Conservation (phyloP, 2,113 vertebrate species). For the Glareola pratincola region DNA sequence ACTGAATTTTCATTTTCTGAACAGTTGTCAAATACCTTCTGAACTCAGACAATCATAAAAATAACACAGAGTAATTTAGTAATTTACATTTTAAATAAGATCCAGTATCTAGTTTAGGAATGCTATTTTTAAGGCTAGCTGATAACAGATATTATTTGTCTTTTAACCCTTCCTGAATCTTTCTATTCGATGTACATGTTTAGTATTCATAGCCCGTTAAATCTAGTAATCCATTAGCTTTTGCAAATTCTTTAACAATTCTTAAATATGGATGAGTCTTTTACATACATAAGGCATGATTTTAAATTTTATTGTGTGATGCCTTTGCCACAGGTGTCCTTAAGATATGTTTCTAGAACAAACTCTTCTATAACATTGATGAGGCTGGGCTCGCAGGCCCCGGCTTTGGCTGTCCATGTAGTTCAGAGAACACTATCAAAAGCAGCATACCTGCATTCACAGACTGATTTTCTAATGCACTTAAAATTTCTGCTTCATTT, state of each 20-base stretch:
- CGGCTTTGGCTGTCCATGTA: neutral
- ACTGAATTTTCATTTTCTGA: neutral
- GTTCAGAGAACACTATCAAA: neutral
- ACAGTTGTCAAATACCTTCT: neutral
- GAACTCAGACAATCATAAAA: neutral
- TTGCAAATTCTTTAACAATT: neutral
- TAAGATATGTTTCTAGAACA: neutral
- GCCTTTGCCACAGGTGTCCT: neutral
- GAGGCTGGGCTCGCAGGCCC: neutral
- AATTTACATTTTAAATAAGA: neutral
- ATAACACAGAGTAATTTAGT: neutral
- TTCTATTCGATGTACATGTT: neutral
- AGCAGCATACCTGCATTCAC: neutral
- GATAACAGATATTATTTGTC: neutral
- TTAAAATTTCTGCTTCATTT: neutral
- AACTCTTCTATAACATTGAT: neutral
- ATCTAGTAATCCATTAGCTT: neutral
- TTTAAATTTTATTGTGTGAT: neutral
- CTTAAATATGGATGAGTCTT: neutral
- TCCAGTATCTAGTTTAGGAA: neutral
- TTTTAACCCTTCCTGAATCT: neutral
- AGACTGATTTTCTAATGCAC: neutral
- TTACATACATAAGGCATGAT: neutral
- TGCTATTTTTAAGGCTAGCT: neutral
- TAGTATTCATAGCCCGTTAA: neutral